These are phyloP conservation scores for Scaptomyza tumidula DNA, from an alignment of 2,888 invertebrate species.

Conservation along the genomic window DNA sequence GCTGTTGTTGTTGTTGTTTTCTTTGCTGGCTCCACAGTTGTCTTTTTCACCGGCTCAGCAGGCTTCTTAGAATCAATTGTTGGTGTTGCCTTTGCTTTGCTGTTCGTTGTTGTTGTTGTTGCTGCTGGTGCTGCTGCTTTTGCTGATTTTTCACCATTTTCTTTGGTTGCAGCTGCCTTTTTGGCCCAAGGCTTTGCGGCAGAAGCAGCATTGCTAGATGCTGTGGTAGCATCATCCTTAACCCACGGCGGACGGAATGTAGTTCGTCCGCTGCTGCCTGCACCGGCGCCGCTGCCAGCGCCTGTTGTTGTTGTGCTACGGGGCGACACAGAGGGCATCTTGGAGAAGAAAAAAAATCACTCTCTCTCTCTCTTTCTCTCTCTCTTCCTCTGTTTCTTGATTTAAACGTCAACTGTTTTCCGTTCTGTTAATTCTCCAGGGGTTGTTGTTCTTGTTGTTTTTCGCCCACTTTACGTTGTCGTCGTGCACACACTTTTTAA, in stretches of 20 bases:
- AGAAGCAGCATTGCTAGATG: conserved; percentile 63
- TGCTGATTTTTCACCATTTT: conserved; percentile 51
- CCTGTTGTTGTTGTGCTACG: conserved; percentile 66
- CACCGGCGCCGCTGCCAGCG: conserved; percentile 63
- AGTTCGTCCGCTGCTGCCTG: conserved; percentile 85
- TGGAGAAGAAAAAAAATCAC: background rate
- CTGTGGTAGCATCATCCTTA: conserved; percentile 85
- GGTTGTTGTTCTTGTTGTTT: conserved; percentile 26
- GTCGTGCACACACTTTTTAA: conserved; percentile 76
- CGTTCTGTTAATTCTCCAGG: conserved; percentile 65
- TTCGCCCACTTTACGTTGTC: conserved; percentile 46
- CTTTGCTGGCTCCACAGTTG: conserved; percentile 54
- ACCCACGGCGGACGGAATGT: conserved; percentile 90
- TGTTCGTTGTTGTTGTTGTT: conserved; percentile 28
- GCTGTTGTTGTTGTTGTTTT: conserved; percentile 37
- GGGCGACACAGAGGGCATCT: conserved; percentile 83
- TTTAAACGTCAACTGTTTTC: conserved; percentile 48
- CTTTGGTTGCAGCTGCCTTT: conserved; percentile 54
- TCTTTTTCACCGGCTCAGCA: conserved; percentile 58
- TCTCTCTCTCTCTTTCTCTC: background rate
- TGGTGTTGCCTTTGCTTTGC: conserved; percentile 61
- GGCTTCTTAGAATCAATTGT: conserved; percentile 70
- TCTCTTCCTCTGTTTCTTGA: background rate
- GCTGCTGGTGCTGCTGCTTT: conserved; percentile 7
- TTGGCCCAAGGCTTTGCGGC: conserved; percentile 69